phyloP scores from a whole-genome alignment of 2,888 invertebrate genomes.

The Himalopsyche tibetana region DNA sequence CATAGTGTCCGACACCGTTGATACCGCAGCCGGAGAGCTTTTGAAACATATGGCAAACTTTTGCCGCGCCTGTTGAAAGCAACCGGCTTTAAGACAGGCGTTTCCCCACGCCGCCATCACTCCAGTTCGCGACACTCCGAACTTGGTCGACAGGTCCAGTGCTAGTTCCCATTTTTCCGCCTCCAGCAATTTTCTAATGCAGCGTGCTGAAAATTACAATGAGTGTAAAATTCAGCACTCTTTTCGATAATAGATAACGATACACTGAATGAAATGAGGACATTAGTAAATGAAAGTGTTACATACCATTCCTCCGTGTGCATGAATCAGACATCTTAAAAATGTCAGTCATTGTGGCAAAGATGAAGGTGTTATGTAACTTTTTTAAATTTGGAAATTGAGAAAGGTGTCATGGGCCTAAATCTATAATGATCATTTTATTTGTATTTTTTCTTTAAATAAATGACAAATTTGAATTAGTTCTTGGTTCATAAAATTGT shows the following conservation, averaged over 20 bases:
- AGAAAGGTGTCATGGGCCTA: too few relatives aligned
- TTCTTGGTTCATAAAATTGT: too few relatives aligned
- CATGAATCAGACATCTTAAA: too few relatives aligned
- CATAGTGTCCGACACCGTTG: constrained; percentile 18
- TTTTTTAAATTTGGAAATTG: too few relatives aligned
- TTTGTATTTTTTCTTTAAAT: too few relatives aligned
- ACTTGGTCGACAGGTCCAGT: constrained; percentile 90
- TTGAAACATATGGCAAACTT: constrained; percentile 80
- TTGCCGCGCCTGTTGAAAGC: constrained; percentile 85
- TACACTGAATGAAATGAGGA: too few relatives aligned
- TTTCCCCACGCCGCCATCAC: constrained; percentile 94
- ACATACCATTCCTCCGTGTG: too few relatives aligned
- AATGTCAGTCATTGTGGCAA: too few relatives aligned
- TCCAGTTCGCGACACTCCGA: constrained; percentile 85
- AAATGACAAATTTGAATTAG: too few relatives aligned
- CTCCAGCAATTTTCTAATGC: constrained; percentile 85
- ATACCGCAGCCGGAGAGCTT: constrained; percentile 64
- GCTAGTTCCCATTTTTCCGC: constrained; percentile 91
- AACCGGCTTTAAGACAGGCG: constrained; percentile 87
- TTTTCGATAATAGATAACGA: constrained; percentile 47
- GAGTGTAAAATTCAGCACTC: constrained; percentile 62
- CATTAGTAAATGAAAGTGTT: too few relatives aligned
- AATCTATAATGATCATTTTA: too few relatives aligned
- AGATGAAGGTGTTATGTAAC: too few relatives aligned
- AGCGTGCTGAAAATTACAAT: constrained; percentile 75